Evolutionary conservation across 2,888 invertebrate species (phyloP).

Genomic region (Sialis lutaria): DNA sequence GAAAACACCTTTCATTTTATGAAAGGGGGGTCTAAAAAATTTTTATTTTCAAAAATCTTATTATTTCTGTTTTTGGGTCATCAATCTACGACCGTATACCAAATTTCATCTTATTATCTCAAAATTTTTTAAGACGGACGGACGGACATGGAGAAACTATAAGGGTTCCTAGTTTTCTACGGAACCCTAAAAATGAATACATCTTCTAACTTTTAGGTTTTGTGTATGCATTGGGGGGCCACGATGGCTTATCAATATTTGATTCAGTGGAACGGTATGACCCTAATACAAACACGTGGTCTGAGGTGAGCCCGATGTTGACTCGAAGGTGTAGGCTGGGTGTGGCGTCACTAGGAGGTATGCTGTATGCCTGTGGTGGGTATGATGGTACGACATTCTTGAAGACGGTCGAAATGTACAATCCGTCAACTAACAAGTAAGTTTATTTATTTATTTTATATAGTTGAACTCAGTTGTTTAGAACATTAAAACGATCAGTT

Average conservation of each 20-base stretch:
- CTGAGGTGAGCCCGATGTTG: conserved; percentile 58
- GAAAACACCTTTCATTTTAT: no score
- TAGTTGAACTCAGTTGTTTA: background rate
- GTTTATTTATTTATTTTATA: conserved; percentile 12
- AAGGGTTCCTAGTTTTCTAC: no score
- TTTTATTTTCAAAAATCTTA: no score
- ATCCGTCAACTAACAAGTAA: conserved; percentile 49
- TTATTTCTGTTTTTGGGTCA: no score
- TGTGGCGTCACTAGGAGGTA: conserved; percentile 63
- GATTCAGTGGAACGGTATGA: conserved; percentile 73
- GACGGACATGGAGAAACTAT: no score
- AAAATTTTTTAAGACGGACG: no score
- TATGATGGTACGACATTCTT: conserved; percentile 74
- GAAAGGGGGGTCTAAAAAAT: no score
- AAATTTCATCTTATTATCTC: no score
- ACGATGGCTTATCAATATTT: conserved; percentile 75
- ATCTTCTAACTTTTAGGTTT: conserved; percentile 33
- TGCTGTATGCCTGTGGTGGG: conserved; percentile 69
- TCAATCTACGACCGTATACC: no score
- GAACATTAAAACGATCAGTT: background rate
- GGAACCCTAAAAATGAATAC: no score
- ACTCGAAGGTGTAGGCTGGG: conserved; percentile 62
- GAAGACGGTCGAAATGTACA: conserved; percentile 64
- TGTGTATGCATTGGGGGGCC: conserved; percentile 71
- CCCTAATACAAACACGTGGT: conserved; percentile 55